Evolutionary conservation across 2,888 invertebrate genomes (phyloP).

Genomic region (Tachina lurida): DNA sequence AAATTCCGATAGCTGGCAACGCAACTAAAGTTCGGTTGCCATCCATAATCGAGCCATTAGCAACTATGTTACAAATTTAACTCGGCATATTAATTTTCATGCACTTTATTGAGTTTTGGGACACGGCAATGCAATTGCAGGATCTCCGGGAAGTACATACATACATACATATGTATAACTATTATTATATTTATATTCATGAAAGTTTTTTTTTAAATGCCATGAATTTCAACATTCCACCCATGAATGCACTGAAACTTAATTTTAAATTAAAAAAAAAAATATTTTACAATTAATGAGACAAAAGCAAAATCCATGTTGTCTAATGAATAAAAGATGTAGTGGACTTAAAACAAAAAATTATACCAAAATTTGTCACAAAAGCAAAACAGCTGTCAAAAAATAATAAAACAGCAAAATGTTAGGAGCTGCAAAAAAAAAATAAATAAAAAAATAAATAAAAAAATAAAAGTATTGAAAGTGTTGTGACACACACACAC

Average conservation of each 20-base stretch:
- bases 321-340: slow-evolving; percentile 43
- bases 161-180: too few species aligned
- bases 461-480: slow-evolving; percentile 9
- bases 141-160: too few species aligned
- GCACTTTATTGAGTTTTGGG: background rate
- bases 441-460: too few species aligned
- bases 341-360: background rate
- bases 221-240: background rate
- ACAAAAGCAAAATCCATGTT: background rate
- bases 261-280: background rate
- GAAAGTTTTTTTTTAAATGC: background rate
- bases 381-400: slow-evolving; percentile 29
- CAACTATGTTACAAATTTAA: too few species aligned
- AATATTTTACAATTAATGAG: background rate
- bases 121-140: background rate
- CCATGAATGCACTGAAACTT: too few species aligned
- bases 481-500: slow-evolving; percentile 16
- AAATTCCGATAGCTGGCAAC: background rate
- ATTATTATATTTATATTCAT: background rate
- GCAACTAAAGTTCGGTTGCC: too few species aligned
- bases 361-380: slow-evolving; percentile 9
- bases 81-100: too few species aligned
- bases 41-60: too few species aligned
- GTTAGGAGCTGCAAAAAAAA: too few species aligned
- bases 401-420: too few species aligned